Evolutionary conservation across 2,113 vertebrate genomes (phyloP), one percentile per base, ranked within the genome.

Genomic region (Numida meleagris): DNA sequence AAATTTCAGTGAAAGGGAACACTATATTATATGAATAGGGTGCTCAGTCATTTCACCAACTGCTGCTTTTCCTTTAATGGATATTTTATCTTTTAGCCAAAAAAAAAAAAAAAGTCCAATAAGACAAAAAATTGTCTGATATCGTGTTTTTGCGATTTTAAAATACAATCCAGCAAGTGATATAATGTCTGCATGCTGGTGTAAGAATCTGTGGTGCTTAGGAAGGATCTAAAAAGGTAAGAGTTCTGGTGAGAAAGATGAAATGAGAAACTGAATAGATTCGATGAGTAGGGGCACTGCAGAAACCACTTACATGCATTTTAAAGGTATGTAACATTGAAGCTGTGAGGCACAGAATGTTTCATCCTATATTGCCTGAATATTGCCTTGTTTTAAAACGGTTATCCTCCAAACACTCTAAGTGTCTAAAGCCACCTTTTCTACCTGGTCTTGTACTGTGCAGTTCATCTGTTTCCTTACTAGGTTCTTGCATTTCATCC

Each of bases 401-500:
- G 0, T 12, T 61, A 10, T 12, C 89, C 34, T 68, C 43, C 45
- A 65, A 91, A 79, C 14, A 10, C 19, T 51, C 6, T 3, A 6
- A 46, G 24, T 2, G 88, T 66, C 27, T 77, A 43, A 85, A 59
- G 15, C 19, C 59, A 20, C 17, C 8, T 74, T 89, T 89, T 89
- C 21, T 50, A 68, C 3, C 14, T 74, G 23, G 17, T 80, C 33
- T 83, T 59, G 5, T 53, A 16, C 25, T 79, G 16, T 72, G 29
- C 29, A 42, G 10, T 51, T 88, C 5, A 46, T 79, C 25, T 3
- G 2, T 96, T 91, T 67, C n/a, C 33, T 58, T 27, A 50, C 84
- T 80, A 98, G 98, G 97, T 98, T 59, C 96, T 98, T 91, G 91
- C 96, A 70, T 98, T 98, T 95, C 98, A 98, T 51, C 96, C 97